These are phyloP conservation scores for Cydia strobilella DNA, from an alignment of 1,140 invertebrate species.

Conservation along the genomic window DNA sequence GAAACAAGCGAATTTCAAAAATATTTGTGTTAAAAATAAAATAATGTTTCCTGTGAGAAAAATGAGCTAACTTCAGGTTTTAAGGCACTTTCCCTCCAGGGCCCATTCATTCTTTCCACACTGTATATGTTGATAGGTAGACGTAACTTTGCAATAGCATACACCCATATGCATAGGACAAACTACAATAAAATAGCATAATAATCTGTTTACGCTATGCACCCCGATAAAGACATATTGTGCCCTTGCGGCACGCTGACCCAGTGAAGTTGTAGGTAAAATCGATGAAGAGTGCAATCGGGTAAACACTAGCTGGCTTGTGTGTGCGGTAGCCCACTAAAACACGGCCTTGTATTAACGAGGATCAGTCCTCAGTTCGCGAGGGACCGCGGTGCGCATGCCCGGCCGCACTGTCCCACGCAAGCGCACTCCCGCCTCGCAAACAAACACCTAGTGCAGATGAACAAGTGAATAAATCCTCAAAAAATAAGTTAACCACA, in stretches of 20 bases:
- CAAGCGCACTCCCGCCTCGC: background rate
- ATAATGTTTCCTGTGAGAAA: too few relatives aligned
- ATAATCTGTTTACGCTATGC: background rate
- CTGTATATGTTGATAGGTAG: too few relatives aligned
- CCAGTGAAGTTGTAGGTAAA: constrained; percentile 31
- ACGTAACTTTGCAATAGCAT: background rate
- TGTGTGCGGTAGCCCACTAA: background rate
- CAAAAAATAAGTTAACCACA: constrained; percentile 11
- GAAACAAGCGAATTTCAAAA: too few relatives aligned
- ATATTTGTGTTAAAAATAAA: too few relatives aligned
- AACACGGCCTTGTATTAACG: constrained; percentile 1
- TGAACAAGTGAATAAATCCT: background rate
- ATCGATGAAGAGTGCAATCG: constrained; percentile 27
- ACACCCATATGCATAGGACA: background rate
- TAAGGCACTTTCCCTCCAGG: too few relatives aligned
- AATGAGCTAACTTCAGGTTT: too few relatives aligned
- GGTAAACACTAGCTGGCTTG: background rate
- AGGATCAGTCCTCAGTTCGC: constrained; percentile 11
- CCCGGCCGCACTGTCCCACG: constrained; percentile 11
- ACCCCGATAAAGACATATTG: constrained; percentile 5
- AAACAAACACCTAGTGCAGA: constrained; percentile 3
- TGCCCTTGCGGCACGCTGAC: constrained; percentile 27
- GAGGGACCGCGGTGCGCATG: constrained; percentile 26
- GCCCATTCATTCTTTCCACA: too few relatives aligned
- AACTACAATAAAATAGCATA: background rate